These are phyloP conservation scores for Nipponacmea schrenckii DNA, from an alignment of 2,888 invertebrate genomes.

Conservation along the genomic window DNA sequence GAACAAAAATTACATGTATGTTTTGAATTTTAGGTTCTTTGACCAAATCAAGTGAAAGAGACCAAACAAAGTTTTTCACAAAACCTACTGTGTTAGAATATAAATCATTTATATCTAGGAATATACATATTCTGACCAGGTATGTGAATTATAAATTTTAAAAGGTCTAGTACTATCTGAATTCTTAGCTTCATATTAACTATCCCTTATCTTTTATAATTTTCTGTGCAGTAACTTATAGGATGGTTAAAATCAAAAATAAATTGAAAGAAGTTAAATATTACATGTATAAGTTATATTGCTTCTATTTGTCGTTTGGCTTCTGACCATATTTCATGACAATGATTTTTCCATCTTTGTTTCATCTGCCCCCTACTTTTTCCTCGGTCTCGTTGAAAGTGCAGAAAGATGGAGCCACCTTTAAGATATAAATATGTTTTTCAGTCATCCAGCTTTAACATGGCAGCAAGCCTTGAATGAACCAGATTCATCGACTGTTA, in stretches of 20 bases:
- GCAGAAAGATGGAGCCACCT: not conserved
- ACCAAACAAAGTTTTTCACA: conserved; percentile 41
- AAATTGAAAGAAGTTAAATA: not conserved
- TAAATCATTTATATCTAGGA: conserved; percentile 59
- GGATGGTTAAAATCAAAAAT: too few species aligned
- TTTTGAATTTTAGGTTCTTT: conserved; percentile 23
- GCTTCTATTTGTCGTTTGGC: not conserved
- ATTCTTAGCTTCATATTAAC: too few species aligned
- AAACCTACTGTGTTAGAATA: conserved; percentile 42
- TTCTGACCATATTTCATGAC: not conserved
- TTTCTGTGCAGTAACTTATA: too few species aligned
- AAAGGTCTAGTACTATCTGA: too few species aligned
- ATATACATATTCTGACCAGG: conserved; percentile 61
- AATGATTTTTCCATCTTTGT: conserved; percentile 1
- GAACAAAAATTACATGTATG: too few species aligned
- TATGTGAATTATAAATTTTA: conserved; percentile 36
- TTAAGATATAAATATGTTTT: not conserved
- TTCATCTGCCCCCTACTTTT: not conserved
- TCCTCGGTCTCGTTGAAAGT: too few species aligned
- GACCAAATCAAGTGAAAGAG: conserved; percentile 42
- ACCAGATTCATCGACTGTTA: conserved; percentile 37
- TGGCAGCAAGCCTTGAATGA: conserved; percentile 65
- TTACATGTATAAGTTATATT: not conserved
- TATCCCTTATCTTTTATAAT: too few species aligned
- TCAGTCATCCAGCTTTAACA: conserved; percentile 59